Evolutionary conservation across 2,113 vertebrate genomes (phyloP).

Genomic region (Cyanocitta stelleri): DNA sequence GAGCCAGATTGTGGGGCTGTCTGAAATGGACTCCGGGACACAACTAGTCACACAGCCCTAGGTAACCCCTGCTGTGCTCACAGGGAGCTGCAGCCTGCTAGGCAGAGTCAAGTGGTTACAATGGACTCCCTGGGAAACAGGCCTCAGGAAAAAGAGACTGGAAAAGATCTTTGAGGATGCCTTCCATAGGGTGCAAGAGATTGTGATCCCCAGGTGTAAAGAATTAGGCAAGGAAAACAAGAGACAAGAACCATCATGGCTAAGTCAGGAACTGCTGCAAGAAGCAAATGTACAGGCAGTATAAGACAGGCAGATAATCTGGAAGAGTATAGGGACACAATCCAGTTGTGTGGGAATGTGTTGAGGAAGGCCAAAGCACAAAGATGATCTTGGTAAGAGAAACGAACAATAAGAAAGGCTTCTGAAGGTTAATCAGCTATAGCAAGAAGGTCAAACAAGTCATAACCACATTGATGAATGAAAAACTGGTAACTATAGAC

Average conservation of each 20-base stretch:
- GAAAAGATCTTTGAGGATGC: not conserved
- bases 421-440: not conserved
- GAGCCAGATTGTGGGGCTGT: too few species aligned
- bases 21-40: too few species aligned
- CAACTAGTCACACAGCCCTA: too few species aligned
- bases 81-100: too few species aligned
- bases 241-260: not conserved
- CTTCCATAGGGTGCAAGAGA: not conserved
- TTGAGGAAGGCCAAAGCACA: not conserved
- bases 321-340: not conserved
- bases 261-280: not conserved
- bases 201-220: not conserved
- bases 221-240: not conserved
- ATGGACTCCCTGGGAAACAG: not conserved
- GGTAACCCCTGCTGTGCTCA: too few species aligned
- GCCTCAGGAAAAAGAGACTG: not conserved
- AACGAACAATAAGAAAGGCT: not conserved
- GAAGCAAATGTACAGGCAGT: not conserved
- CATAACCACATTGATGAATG: not conserved
- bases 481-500: not conserved
- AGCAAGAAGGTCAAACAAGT: not conserved
- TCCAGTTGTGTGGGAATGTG: not conserved
- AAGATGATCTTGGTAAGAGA: not conserved
- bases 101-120: too few species aligned
- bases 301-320: not conserved